phyloP scores from a whole-genome alignment of 2,797 vertebrate genomes.

The Menidia menidia region DNA sequence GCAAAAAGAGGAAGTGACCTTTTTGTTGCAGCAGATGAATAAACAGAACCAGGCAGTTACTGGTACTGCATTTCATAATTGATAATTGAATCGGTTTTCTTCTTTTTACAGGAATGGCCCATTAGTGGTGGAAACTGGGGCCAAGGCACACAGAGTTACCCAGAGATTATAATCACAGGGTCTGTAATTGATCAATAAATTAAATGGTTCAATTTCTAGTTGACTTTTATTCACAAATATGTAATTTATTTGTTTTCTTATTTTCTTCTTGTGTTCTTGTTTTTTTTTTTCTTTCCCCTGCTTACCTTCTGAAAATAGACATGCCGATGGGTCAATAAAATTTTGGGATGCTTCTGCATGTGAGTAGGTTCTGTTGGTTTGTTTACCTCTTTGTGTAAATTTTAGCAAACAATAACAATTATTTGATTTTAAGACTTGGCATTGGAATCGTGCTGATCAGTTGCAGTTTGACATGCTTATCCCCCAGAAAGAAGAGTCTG shows the following conservation, averaged over 20 bases:
- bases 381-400: too few species aligned
- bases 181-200: slow-evolving; percentile 70
- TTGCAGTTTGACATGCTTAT: too few species aligned
- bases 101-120: slow-evolving; percentile 91
- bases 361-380: slow-evolving; percentile 79
- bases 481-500: too few species aligned
- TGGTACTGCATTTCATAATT: not conserved
- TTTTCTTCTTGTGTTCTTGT: not conserved
- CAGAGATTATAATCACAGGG: slow-evolving; percentile 98
- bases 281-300: not conserved
- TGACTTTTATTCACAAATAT: not conserved
- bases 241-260: not conserved
- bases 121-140: slow-evolving; percentile 98
- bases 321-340: slow-evolving; percentile 97
- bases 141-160: slow-evolving; percentile 94
- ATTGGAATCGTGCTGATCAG: too few species aligned
- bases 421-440: too few species aligned
- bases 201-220: not conserved
- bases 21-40: not conserved
- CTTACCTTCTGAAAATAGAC: slow-evolving; percentile 79
- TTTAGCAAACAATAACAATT: not conserved
- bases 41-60: not conserved
- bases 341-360: slow-evolving; percentile 99
- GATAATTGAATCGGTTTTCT: slow-evolving; percentile 10
- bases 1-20: not conserved